Conservation (phyloP, 2,797 vertebrate genomes). For the Mus minutoides region DNA sequence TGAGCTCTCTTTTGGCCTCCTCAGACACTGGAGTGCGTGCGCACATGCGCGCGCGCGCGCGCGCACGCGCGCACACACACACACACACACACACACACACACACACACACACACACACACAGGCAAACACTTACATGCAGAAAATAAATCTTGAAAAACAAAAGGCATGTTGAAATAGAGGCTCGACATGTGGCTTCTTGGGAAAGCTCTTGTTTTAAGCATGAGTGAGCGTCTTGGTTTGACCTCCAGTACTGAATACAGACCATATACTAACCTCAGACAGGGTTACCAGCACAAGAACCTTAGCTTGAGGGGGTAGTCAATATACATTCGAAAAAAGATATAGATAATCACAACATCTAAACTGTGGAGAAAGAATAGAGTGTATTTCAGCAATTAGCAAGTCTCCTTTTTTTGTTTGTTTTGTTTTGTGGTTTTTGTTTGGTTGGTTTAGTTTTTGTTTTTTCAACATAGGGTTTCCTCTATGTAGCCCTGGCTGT, state of each 20-base stretch:
- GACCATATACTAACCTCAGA: neutral
- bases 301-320: neutral
- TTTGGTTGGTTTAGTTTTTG: neutral
- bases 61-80: too few species aligned
- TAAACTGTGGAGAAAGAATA: constrained; percentile 12
- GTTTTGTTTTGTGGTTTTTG: neutral
- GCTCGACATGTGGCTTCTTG: neutral
- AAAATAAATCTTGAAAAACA: neutral
- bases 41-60: too few species aligned
- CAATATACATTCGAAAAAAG: neutral
- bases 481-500: neutral
- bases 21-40: neutral
- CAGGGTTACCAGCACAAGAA: neutral
- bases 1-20: neutral
- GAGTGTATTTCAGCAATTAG: neutral
- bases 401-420: neutral
- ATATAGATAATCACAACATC: neutral
- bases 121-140: neutral
- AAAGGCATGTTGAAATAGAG: neutral
- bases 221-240: neutral
- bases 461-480: neutral
- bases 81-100: neutral
- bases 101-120: too few species aligned
- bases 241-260: neutral
- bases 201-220: neutral